phyloP scores from a whole-genome alignment of 2,888 invertebrate genomes.

The Caprella mutica region DNA sequence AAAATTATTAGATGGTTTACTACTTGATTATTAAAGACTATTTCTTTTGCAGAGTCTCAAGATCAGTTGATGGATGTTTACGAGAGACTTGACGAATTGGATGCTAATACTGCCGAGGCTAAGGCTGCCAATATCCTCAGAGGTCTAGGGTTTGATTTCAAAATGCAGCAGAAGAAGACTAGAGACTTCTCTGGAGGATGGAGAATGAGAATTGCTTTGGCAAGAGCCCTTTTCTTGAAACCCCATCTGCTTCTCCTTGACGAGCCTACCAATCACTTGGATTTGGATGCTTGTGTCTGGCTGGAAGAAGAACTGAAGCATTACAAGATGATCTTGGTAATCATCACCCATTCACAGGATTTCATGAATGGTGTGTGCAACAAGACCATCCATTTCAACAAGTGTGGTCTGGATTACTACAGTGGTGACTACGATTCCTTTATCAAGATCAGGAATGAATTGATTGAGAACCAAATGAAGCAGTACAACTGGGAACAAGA shows the following conservation, averaged over 20 bases:
- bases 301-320: conserved; percentile 92
- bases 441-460: conserved; percentile 79
- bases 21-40: no score
- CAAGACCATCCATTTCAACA: conserved; percentile 90
- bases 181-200: conserved; percentile 55
- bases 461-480: conserved; percentile 96
- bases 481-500: conserved; percentile 99
- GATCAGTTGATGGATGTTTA: conserved; percentile 96
- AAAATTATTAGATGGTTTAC: not conserved
- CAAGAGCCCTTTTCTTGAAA: conserved; percentile 43
- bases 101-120: conserved; percentile 87
- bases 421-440: conserved; percentile 88
- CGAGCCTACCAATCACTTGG: conserved; percentile 49
- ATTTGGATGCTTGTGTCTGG: conserved; percentile 98
- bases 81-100: conserved; percentile 91
- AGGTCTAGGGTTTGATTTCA: conserved; percentile 81
- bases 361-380: conserved; percentile 43
- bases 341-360: conserved; percentile 92
- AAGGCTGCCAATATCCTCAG: conserved; percentile 88
- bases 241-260: conserved; percentile 50
- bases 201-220: conserved; percentile 52
- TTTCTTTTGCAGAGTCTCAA: conserved; percentile 56
- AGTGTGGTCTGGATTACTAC: conserved; percentile 85
- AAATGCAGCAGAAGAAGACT: conserved; percentile 54
- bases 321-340: conserved; percentile 91